Evolutionary conservation across 2,113 vertebrate species (phyloP).

Genomic region (Pteropus alecto): DNA sequence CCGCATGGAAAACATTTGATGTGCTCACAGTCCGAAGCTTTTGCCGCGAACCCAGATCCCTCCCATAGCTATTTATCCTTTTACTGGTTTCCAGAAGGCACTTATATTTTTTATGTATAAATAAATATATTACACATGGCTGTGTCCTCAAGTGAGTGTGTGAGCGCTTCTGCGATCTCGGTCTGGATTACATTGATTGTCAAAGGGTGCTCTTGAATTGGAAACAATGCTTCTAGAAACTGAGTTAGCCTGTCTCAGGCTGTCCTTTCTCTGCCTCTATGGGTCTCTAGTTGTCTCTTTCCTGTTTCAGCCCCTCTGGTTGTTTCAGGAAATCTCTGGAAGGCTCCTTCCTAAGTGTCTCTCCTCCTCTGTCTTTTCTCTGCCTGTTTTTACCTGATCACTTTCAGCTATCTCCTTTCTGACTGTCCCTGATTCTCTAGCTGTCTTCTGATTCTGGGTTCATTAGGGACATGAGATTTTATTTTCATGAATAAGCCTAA

Average conservation of each 20-base stretch:
- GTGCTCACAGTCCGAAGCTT: background rate
- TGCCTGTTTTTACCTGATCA: background rate
- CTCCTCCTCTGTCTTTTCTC: background rate
- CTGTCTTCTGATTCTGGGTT: background rate
- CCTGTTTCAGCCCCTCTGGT: background rate
- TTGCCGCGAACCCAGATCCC: background rate
- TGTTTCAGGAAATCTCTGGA: background rate
- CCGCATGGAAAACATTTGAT: conserved; percentile 50
- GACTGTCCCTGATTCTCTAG: background rate
- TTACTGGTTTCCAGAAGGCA: conserved; percentile 52
- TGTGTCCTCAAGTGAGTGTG: background rate
- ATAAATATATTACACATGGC: conserved; percentile 67
- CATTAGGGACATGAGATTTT: background rate
- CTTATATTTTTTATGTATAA: conserved; percentile 60
- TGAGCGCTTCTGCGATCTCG: background rate
- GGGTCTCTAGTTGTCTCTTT: background rate
- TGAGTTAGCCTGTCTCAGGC: background rate
- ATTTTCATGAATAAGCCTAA: background rate
- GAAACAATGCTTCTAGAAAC: background rate
- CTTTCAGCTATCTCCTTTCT: background rate
- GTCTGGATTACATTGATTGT: background rate
- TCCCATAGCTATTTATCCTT: background rate
- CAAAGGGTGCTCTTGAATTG: background rate
- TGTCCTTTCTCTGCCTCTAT: background rate
- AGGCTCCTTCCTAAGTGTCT: background rate